Conservation (phyloP, 1,140 invertebrate species). For the Patella vulgata region DNA sequence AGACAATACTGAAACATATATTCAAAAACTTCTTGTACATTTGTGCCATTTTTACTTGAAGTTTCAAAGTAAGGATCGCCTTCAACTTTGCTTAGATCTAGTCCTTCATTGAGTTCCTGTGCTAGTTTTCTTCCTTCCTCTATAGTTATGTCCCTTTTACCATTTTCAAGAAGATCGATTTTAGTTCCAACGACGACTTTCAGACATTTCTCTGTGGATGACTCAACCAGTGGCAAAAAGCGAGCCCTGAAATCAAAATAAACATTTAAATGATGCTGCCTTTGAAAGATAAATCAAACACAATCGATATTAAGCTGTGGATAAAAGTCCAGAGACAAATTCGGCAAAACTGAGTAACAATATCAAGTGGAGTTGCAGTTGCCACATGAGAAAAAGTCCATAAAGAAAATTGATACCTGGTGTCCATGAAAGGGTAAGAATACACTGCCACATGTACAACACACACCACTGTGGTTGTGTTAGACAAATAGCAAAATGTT, state of each 20-base stretch:
- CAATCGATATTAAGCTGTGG: too few relatives aligned
- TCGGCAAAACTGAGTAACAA: not conserved
- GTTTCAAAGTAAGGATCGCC: slow-evolving; percentile 66
- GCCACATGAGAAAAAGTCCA: too few relatives aligned
- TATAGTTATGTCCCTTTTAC: slow-evolving; percentile 43
- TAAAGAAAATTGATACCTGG: too few relatives aligned
- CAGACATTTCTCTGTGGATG: slow-evolving; percentile 57
- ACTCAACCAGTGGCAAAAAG: slow-evolving; percentile 62
- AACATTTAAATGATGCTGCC: too few relatives aligned
- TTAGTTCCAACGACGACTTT: slow-evolving; percentile 66
- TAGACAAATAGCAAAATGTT: too few relatives aligned
- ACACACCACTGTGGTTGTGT: too few relatives aligned
- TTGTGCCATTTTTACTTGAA: slow-evolving; percentile 59
- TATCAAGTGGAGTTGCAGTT: too few relatives aligned
- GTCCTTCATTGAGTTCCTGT: slow-evolving; percentile 54
- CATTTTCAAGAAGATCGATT: slow-evolving; percentile 50
- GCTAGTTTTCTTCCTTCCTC: slow-evolving; percentile 56
- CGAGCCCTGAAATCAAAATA: slow-evolving; percentile 53
- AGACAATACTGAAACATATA: slow-evolving; percentile 61
- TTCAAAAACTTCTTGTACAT: slow-evolving; percentile 64
- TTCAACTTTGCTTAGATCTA: slow-evolving; percentile 39
- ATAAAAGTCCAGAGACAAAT: too few relatives aligned
- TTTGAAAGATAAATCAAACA: too few relatives aligned
- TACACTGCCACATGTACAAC: too few relatives aligned
- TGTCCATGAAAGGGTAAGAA: too few relatives aligned